Evolutionary conservation across 2,113 vertebrate species (phyloP).

Genomic region (Alligator sinensis): DNA sequence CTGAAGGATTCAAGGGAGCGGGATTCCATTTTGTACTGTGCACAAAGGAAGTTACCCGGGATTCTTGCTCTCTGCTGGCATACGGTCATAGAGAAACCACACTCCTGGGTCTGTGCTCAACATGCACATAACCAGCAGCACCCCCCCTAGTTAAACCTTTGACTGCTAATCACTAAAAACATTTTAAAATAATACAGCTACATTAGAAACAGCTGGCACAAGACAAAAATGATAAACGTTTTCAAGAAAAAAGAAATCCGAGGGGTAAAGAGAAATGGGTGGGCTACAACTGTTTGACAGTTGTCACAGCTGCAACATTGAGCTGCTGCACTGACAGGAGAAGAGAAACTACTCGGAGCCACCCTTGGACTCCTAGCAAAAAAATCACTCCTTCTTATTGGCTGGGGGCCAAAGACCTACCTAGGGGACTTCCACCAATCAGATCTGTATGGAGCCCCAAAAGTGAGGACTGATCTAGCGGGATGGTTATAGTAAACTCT

Average conservation of each 20-base stretch:
- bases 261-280: background rate
- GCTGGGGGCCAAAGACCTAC: constrained; percentile 56
- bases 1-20: background rate
- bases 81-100: constrained; percentile 63
- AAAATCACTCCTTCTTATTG: background rate
- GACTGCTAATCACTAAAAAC: constrained; percentile 63
- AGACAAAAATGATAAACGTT: background rate
- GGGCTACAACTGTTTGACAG: background rate
- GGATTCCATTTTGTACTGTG: constrained; percentile 16
- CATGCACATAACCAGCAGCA: constrained; percentile 63
- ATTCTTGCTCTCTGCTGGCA: constrained; percentile 63
- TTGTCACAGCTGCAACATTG: background rate
- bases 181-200: constrained; percentile 39
- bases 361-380: background rate
- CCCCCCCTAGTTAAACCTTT: constrained; percentile 61
- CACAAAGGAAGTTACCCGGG: constrained; percentile 53
- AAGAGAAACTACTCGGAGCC: background rate
- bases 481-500: background rate
- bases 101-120: constrained; percentile 66
- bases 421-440: constrained; percentile 35
- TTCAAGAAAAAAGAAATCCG: background rate
- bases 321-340: background rate
- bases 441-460: constrained; percentile 55
- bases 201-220: constrained; percentile 40
- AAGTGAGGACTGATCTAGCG: background rate